Conservation (phyloP, 2,113 vertebrate species). For the Fregata magnificens region DNA sequence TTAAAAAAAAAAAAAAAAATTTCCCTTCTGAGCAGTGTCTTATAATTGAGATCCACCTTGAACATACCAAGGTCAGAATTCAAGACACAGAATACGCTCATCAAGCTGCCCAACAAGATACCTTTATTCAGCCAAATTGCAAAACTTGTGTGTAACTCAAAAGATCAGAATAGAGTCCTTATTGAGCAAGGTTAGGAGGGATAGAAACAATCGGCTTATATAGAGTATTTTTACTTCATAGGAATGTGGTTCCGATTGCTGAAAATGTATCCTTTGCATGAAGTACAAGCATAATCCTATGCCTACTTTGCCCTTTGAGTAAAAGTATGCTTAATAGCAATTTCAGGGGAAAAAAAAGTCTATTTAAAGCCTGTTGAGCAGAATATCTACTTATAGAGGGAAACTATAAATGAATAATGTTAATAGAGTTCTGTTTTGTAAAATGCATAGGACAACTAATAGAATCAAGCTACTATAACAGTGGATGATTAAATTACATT, state of each 20-base stretch:
- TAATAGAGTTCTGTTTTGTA: constrained; percentile 64
- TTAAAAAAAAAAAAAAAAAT: background rate
- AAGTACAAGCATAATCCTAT: constrained; percentile 68
- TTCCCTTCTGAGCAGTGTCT: background rate
- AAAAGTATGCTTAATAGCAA: constrained; percentile 71
- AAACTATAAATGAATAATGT: constrained; percentile 47
- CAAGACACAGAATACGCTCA: background rate
- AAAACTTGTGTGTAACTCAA: constrained; percentile 22
- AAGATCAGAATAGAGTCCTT: constrained; percentile 64
- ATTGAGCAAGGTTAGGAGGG: constrained; percentile 57
- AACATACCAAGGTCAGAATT: background rate
- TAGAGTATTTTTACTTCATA: constrained; percentile 62
- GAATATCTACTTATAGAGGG: constrained; percentile 52
- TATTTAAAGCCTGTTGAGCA: constrained; percentile 67
- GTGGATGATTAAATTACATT: constrained; percentile 48
- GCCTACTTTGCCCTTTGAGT: constrained; percentile 72
- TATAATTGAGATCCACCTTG: constrained; percentile 23
- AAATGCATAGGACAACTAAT: constrained; percentile 51
- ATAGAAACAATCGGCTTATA: constrained; percentile 71
- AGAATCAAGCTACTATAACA: constrained; percentile 31
- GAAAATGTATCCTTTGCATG: constrained; percentile 68
- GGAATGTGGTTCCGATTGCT: constrained; percentile 72
- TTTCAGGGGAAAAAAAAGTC: constrained; percentile 42
- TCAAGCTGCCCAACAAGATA: constrained; percentile 43
- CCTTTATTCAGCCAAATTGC: constrained; percentile 61